Evolutionary conservation across 2,113 vertebrate genomes (phyloP).

Genomic region (Galeopterus variegatus): DNA sequence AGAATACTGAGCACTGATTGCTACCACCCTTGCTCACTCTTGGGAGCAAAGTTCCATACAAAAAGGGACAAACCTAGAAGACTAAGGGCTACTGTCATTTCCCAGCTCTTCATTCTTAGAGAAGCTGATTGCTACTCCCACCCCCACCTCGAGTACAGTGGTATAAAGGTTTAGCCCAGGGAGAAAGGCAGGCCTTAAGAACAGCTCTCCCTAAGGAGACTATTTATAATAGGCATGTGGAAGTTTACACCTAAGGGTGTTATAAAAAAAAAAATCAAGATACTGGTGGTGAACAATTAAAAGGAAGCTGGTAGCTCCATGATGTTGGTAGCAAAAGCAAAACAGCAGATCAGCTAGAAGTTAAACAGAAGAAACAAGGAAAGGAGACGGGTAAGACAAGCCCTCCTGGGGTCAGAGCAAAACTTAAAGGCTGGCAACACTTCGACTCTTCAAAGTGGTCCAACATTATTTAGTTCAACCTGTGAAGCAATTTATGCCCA

Average conservation of each 20-base stretch:
- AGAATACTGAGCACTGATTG: not conserved
- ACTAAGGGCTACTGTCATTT: not conserved
- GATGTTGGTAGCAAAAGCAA: not conserved
- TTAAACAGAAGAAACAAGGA: not conserved
- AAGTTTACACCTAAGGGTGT: not conserved
- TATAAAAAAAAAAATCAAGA: not conserved
- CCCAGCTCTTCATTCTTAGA: not conserved
- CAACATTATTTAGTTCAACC: not conserved
- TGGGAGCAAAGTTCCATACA: not conserved
- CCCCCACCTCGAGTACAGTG: not conserved
- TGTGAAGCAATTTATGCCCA: not conserved
- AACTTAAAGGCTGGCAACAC: not conserved
- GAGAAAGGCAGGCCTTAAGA: not conserved
- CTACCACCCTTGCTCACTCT: not conserved
- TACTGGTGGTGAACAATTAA: not conserved
- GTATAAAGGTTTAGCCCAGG: not conserved
- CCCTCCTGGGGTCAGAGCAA: not conserved
- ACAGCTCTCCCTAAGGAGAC: not conserved
- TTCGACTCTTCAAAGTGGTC: not conserved
- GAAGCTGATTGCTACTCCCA: not conserved
- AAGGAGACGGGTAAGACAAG: not conserved
- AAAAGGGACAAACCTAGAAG: not conserved
- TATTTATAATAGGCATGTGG: not conserved
- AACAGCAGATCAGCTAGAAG: not conserved
- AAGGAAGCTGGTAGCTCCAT: not conserved